These are phyloP conservation scores for Morpho deidamia DNA, from an alignment of 2,888 invertebrate genomes.

Conservation along the genomic window DNA sequence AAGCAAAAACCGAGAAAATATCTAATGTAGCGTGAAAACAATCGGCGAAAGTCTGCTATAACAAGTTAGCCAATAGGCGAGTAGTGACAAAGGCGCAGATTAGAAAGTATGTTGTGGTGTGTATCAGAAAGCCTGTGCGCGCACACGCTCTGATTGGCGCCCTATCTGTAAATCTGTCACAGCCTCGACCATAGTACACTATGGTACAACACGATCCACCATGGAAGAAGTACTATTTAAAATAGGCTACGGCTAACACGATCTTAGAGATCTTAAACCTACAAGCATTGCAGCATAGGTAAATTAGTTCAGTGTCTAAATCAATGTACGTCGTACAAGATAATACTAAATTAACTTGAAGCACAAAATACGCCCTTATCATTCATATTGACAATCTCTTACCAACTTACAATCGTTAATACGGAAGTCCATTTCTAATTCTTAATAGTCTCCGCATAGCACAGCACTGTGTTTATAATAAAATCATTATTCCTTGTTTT, in stretches of 20 bases:
- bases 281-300: slow-evolving; percentile 3
- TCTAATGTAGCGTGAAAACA: slow-evolving; percentile 74
- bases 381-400: no score
- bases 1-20: slow-evolving; percentile 55
- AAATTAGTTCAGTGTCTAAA: not conserved
- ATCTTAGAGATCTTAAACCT: slow-evolving; percentile 10
- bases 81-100: slow-evolving; percentile 74
- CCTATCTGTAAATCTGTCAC: slow-evolving; percentile 73
- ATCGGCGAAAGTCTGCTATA: slow-evolving; percentile 74
- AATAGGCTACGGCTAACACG: slow-evolving; percentile 16
- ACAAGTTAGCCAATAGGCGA: slow-evolving; percentile 67
- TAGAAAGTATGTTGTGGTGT: slow-evolving; percentile 74
- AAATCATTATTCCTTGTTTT: no score
- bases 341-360: no score
- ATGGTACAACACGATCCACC: slow-evolving; percentile 22
- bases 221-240: slow-evolving; percentile 15
- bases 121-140: slow-evolving; percentile 62
- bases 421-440: no score
- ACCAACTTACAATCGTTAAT: no score
- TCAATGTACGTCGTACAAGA: slow-evolving; percentile 8
- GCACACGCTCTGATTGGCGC: slow-evolving; percentile 73
- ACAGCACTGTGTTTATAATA: no score
- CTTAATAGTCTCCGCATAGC: no score
- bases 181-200: slow-evolving; percentile 32
- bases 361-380: no score